Evolutionary conservation across 2,113 vertebrate genomes (phyloP).

Genomic region (Cyanistes caeruleus): DNA sequence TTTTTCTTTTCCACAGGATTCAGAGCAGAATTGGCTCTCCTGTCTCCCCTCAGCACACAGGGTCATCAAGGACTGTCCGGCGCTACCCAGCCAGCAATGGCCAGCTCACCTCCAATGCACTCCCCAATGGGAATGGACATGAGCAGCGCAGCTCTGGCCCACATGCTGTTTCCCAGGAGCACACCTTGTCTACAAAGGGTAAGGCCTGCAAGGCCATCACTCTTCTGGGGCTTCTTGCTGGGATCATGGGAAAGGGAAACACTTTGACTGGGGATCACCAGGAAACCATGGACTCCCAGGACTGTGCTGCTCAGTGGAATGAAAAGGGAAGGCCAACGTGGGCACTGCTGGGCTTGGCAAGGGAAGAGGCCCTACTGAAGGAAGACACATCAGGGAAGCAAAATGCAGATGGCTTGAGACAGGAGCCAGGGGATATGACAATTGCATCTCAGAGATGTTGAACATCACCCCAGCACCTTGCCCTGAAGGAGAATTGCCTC

Average conservation of each 20-base stretch:
- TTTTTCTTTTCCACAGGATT: constrained; percentile 77
- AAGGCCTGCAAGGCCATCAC: constrained; percentile 31
- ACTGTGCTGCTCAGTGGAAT: background rate
- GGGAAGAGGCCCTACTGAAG: background rate
- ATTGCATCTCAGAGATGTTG: background rate
- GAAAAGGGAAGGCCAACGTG: background rate
- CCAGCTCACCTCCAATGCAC: constrained; percentile 87
- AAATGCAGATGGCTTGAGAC: background rate
- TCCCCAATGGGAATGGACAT: constrained; percentile 74
- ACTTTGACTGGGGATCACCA: background rate
- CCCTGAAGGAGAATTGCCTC: background rate
- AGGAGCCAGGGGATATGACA: background rate
- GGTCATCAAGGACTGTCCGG: constrained; percentile 84
- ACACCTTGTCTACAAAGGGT: constrained; percentile 79
- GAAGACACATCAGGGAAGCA: background rate
- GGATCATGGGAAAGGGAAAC: background rate
- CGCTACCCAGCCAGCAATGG: constrained; percentile 81
- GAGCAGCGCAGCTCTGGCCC: constrained; percentile 65
- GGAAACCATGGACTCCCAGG: background rate
- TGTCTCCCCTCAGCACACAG: constrained; percentile 76
- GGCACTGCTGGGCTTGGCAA: background rate
- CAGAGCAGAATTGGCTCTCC: constrained; percentile 82
- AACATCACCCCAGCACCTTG: background rate
- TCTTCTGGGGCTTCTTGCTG: background rate
- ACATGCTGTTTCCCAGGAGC: constrained; percentile 63